Percentiles rank a stretch among this genome's conserved stretches.
Conservation (phyloP, 2,797 vertebrate genomes). For the Gadopsis marmoratus region DNA sequence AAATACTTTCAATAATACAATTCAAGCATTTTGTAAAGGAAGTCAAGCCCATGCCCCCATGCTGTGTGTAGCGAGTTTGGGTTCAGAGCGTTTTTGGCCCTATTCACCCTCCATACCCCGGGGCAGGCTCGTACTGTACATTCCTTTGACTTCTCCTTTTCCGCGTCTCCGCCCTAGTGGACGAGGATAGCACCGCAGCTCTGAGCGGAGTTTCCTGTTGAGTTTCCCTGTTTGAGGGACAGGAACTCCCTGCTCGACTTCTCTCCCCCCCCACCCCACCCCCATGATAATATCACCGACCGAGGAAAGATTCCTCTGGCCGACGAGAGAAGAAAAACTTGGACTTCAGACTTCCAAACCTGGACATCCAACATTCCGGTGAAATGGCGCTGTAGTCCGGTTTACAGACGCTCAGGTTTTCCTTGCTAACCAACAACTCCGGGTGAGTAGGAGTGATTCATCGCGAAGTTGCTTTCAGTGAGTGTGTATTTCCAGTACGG, state of each 20-base stretch:
- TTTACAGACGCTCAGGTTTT: conserved; percentile 38
- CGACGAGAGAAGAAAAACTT: conserved; percentile 32
- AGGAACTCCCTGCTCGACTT: conserved; percentile 83
- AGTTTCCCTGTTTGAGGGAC: conserved; percentile 84
- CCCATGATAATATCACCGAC: conserved; percentile 73
- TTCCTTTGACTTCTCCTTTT: conserved; percentile 49
- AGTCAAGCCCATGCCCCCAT: background rate
- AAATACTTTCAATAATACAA: background rate
- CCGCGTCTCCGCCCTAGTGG: conserved; percentile 62
- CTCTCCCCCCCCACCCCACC: conserved; percentile 78
- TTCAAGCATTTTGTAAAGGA: background rate
- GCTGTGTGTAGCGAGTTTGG: background rate
- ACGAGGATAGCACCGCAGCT: conserved; percentile 57
- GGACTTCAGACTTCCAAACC: conserved; percentile 5
- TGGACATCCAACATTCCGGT: background rate
- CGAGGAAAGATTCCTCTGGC: conserved; percentile 66
- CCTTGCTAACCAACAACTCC: conserved; percentile 59
- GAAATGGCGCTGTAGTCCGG: conserved; percentile 60
- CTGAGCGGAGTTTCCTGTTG: conserved; percentile 72
- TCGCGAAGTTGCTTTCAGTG: conserved; percentile 47
- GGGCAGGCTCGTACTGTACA: conserved; percentile 32
- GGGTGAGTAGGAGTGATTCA: conserved; percentile 67
- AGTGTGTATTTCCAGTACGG: conserved; percentile 16
- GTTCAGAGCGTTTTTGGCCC: background rate
- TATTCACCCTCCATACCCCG: conserved; percentile 4